Evolutionary conservation across 2,888 invertebrate genomes (phyloP), one percentile per base, ranked within the genome.

Genomic region (Ypsolopha scabrella): DNA sequence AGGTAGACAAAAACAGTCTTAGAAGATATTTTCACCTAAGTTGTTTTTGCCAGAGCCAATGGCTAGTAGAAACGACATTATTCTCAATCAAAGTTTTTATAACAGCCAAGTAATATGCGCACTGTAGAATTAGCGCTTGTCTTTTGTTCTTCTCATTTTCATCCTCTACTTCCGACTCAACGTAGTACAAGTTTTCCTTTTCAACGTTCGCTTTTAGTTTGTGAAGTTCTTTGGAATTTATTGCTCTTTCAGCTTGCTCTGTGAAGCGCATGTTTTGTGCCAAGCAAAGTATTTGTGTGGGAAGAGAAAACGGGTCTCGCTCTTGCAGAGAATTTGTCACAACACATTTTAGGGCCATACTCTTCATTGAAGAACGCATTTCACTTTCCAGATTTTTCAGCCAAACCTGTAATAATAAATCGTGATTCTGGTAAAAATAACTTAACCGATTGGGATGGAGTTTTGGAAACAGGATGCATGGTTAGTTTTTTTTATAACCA

Each of bases 1-100:
- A 24, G 24, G 2, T 3, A 24, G 2, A 24, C 24, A 4, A 24
- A 24, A 24, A 2, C 24, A 24, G 24, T 3, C 4, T 3, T 24
- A 24, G 9, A 38, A 41, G 13, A 13, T 35, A 46, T 35, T 51
- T 54, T 57, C 73, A 93, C 90, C 96, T 90, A 47, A 99, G 88
- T 73, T 98, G 98, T 75, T 95, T 95, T 75, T 95, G 94, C 99
- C 99, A 99, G 48, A 90, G 85, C 99, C 99, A 99, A 68, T 96
- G 93, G 13, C 80, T 87, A 9, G 88, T 70, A 57, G 89, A 89
- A 36, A 89, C 89, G 0, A 93, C 90, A 69, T 90, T 91, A 57
- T 90, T 88, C 47, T 88, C 88, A 54, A 95, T 89, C 51, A 99
- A 87, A 60, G 90, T 89, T 64, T 93, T 92, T 41, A 98, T 90